Base-by-base conservation (phyloP, 2,888 invertebrate genomes). In the Melinaea marsaeus region DNA sequence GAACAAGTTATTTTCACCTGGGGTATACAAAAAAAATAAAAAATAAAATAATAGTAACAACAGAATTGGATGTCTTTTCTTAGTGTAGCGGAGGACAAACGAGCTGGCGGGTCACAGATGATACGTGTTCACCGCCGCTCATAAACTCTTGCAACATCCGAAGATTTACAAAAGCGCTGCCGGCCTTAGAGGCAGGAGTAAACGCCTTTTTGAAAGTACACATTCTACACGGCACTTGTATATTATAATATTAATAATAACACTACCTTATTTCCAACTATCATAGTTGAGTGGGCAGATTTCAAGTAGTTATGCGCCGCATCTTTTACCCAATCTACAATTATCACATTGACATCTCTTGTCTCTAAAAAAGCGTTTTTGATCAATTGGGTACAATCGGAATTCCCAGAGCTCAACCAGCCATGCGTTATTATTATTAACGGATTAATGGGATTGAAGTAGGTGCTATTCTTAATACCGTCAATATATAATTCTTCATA, bases 391-490 rank as follows among this genome's bases (percentile, higher is more conserved):
- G 58, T 56, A 32, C 56, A 45, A 13, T 62, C 37, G 13, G 58
- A 45, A n/a, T 54, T 9, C 1, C 67, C 64, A 45, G 47, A 56
- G 45, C 57, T 34, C 58, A 58, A 35, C 64, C 67, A 67, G 5
- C 67, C 67, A 32, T 64, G 64, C 1, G 62, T 60, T 34, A 67
- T 51, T 47, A 67, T 51, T 5, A 64, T 46, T 22, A 67, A 3
- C 2, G 62, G 62, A 45, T 57, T 60, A 32, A 57, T 62, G 3
- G 56, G n/a, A 42, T 54, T 57, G 42, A 57, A 62, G 9, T 57
- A 13, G 9, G 46, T 62, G n/a, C 34, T 46, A n/a, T 51, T 32
- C 11, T 42, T 54, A 2, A 22, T 22, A n/a, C 13, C 46, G 13
- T 42, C 32, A 11, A 62, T 32, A 33, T 48, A 55, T n/a, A 65